Evolutionary conservation across 2,113 vertebrate species (phyloP).

Genomic region (Festucalex cinctus): DNA sequence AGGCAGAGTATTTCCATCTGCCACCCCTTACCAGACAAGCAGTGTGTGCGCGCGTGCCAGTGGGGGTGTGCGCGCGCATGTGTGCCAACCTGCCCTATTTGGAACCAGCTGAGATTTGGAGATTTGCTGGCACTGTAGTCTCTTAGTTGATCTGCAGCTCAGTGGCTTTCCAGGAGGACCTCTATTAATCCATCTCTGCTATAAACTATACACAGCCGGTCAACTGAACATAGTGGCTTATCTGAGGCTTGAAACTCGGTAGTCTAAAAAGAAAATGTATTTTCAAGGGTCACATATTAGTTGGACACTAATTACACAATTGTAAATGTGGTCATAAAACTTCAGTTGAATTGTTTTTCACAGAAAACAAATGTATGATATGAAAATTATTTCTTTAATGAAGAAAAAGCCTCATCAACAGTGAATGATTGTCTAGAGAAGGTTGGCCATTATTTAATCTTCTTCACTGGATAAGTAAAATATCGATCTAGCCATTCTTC

Average conservation of each 20-base stretch:
- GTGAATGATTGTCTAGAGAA: too few species aligned
- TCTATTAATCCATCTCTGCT: constrained; percentile 52
- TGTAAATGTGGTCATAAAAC: neutral
- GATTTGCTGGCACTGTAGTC: constrained; percentile 56
- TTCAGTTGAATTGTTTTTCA: neutral
- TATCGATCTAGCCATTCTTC: too few species aligned
- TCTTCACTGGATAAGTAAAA: too few species aligned
- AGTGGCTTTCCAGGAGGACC: constrained; percentile 61
- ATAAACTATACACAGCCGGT: constrained; percentile 56
- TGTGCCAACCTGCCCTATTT: constrained; percentile 50
- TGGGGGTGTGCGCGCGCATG: constrained; percentile 10
- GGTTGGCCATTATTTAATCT: too few species aligned
- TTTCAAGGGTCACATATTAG: neutral
- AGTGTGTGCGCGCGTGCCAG: constrained; percentile 9
- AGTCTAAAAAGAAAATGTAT: neutral
- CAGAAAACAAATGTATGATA: neutral
- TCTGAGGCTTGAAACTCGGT: constrained; percentile 8
- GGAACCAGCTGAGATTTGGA: constrained; percentile 55
- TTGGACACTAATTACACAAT: neutral
- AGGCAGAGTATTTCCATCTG: constrained; percentile 58
- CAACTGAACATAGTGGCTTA: constrained; percentile 27
- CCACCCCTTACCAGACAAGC: constrained; percentile 51
- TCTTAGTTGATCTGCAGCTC: constrained; percentile 59
- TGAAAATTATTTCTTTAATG: too few species aligned
- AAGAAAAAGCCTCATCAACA: too few species aligned